Conservation (phyloP, 2,888 invertebrate species). For the Drosophila lutescens region DNA sequence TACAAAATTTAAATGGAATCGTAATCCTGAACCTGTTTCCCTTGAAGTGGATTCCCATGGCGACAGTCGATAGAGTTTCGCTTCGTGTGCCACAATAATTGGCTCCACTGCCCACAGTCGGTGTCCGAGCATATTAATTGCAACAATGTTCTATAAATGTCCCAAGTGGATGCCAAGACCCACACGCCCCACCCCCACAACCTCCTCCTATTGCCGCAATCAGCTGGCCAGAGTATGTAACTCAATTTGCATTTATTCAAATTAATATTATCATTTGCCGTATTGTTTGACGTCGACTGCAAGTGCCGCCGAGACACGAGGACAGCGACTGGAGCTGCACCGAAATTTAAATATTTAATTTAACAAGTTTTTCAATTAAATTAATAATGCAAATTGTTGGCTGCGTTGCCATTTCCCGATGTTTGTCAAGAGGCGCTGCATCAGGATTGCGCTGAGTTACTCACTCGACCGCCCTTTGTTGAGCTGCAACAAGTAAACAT, state of each 20-base stretch:
- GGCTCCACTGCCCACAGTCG: conserved; percentile 34
- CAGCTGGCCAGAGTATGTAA: conserved; percentile 41
- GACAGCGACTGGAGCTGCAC: conserved; percentile 31
- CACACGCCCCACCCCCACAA: too few relatives aligned
- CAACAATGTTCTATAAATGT: conserved; percentile 46
- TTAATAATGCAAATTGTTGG: conserved; percentile 67
- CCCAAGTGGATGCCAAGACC: conserved; percentile 17
- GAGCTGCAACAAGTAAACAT: conserved; percentile 43
- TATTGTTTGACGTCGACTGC: conserved; percentile 48
- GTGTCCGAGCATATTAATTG: conserved; percentile 53
- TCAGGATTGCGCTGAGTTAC: conserved; percentile 21
- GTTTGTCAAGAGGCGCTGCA: conserved; percentile 1
- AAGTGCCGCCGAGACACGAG: conserved; percentile 10
- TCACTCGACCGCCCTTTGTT: conserved; percentile 37
- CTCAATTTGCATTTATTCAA: conserved; percentile 71
- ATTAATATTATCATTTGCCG: conserved; percentile 63
- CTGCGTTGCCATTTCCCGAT: conserved; percentile 29
- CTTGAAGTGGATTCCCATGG: conserved; percentile 12
- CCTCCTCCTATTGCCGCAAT: not conserved
- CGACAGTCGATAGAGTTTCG: conserved; percentile 1
- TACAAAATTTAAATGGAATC: not conserved
- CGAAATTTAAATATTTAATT: conserved; percentile 73
- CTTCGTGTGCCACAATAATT: conserved; percentile 18
- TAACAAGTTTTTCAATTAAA: conserved; percentile 75
- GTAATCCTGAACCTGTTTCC: conserved; percentile 13